Base-by-base conservation (phyloP, 1,140 invertebrate species). In the Wasmannia auropunctata region DNA sequence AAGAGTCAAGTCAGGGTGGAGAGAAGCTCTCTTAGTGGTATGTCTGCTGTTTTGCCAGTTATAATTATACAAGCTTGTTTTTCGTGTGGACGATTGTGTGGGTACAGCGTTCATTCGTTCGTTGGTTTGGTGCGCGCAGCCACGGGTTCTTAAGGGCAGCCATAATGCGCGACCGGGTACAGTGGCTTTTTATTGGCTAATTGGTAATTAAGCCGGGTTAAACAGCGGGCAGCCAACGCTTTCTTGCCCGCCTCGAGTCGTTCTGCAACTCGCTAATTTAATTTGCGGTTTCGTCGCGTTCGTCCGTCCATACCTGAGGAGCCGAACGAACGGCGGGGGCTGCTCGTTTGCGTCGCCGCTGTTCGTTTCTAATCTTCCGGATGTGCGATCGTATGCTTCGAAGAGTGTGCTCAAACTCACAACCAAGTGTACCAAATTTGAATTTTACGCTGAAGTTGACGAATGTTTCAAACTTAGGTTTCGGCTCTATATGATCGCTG, bases 261-360 rank as follows among this genome's bases (percentile, higher is more conserved):
- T 93, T 93, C 91, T 77, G 86, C 85, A 85, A 91, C 90, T 92
- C 91, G 91, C 92, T 93, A 94, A 94, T 94, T 94, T 94, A 94
- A 94, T 93, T 94, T 93, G 94, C 93, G 92, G 93, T 94, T 94
- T 93, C 93, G 91, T 94, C 93, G 91, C 92, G 88, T 93, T 91
- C 89, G 86, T 90, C 56, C 88, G 63, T 79, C 58, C 77, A 34
- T 75, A 80, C 54, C 40, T 56, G 46, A 70, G 37, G 37, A 56
- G 22, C 31, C 22, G n/a, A 25, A 40, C 51, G 16, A n/a, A 28
- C 28, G n/a, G 37, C 40, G 40, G 46, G 16, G 31, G 67, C 70
- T 56, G 40, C 22, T 60, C 56, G 37, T 70, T 75, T 19, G 11
- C 60, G 22, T 34, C 22, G 25, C 54, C 28, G 43, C 51, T 37